These are phyloP conservation scores for Myripristis murdjan DNA, from an alignment of 2,797 vertebrate species.

Conservation along the genomic window DNA sequence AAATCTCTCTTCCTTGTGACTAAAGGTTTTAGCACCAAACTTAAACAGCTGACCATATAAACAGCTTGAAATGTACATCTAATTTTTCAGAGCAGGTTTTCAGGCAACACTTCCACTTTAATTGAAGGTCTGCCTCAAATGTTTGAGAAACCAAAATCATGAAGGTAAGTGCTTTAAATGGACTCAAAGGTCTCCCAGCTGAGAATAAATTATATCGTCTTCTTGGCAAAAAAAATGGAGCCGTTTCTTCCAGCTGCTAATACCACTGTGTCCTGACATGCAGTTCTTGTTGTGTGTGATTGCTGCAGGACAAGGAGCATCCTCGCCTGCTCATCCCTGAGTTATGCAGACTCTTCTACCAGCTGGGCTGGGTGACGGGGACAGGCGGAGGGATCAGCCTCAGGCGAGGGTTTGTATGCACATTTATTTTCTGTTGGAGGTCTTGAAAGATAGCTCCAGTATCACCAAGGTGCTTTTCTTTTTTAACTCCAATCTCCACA, in stretches of 20 bases:
- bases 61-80: no score
- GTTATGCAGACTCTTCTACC: conserved; percentile 95
- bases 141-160: no score
- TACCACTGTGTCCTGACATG: not conserved
- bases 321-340: conserved; percentile 94
- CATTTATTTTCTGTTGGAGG: not conserved
- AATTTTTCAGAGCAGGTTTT: no score
- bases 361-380: conserved; percentile 96
- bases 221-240: not conserved
- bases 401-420: conserved; percentile 88
- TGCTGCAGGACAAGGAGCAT: conserved; percentile 89
- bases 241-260: not conserved
- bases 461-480: not conserved
- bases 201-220: not conserved
- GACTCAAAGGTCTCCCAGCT: not conserved
- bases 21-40: no score
- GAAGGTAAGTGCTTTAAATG: not conserved
- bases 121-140: no score
- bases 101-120: no score
- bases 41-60: no score
- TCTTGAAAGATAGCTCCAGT: not conserved
- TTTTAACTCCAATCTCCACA: not conserved
- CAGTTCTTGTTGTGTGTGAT: not conserved
- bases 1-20: no score
- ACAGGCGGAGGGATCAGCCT: conserved; percentile 97